Base-by-base conservation (phyloP, 1,140 invertebrate genomes). In the Apis florea region DNA sequence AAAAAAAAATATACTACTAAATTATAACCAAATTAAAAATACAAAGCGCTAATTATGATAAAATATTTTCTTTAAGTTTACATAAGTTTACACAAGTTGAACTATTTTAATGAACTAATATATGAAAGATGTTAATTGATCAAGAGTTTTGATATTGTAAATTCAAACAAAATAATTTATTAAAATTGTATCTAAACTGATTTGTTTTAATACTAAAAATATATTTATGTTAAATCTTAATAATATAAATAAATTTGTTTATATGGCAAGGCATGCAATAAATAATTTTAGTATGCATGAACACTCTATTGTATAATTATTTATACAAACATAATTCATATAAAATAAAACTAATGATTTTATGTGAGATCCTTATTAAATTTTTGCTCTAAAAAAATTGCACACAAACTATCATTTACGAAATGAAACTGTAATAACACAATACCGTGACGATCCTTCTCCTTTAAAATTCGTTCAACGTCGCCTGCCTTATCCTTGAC, bases 401-500 rank as follows among this genome's bases (percentile, higher is more conserved):
- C 56, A 72, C 11, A 76, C 9, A 76, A 69, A 71, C 56, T 70
- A 75, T 67, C 17, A 59, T 68, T 74, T 84, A 66, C 21, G 31
- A 79, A 77, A 76, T 54, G 88, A 85, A 84, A 86, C 64, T 88
- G 71, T 88, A 79, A 76, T 63, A 79, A 79, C 84, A 94, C 91
- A 85, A 93, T 95, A 96, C 97, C 97, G 93, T 98, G 97, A 92
- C 97, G 97, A 92, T 98, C 97, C 94, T 98, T 98, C 90, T 98
- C 97, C 94, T 98, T 98, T 68, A 98, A 95, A 81, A 97, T 97
- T 89, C 97, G 95, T 93, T 98, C 97, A 95, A 98, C 96, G 94
- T 98, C 97, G 79, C 97, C 97, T 0, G 97, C 97, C 92, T 98
- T 98, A 94, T 98, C 97, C 95, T 98, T 98, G 53, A 98, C 97